Evolutionary conservation across 2,113 vertebrate species (phyloP), one percentile per base, ranked within the genome.

Genomic region (Amia ocellicauda): DNA sequence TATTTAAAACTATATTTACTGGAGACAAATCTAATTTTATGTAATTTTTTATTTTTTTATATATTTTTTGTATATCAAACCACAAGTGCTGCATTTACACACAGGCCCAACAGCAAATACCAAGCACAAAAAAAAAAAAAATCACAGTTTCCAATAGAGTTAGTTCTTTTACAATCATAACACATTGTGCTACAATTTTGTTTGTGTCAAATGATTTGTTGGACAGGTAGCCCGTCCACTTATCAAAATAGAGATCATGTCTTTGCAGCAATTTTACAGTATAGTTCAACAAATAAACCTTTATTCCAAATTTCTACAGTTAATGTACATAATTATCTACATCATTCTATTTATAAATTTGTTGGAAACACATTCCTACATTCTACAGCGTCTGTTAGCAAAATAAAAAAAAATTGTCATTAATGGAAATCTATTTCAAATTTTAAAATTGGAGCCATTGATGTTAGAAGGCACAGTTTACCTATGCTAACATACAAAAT

Each of bases 1-100:
- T 74, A 84, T 88, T 84, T 85, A 87, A 89, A 89, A 85, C 86
- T 90, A 88, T 78, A 52, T 86, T 91, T 88, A 91, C 88, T 89
- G 86, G 88, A 90, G 90, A 91, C 85, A 86, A 85, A 83, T 79
- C 88, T 91, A 91, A 7, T 26, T 47, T 28, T 56, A 56, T 56
- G 8, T n/a, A n/a, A n/a, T n/a, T n/a, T n/a, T 26, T 56, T 19
- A 31, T 56, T 28, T n/a, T n/a, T n/a, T n/a, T 56, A 56, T 56
- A 28, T 56, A 16, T 56, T 56, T 45, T 58, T 80, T 68, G 70
- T 71, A 81, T 80, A 68, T 78, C 79, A 78, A 73, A 76, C 79
- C 78, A 76, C 68, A 62, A 71, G 65, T 78, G 78, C 62, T 76
- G 68, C 74, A 76, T 50, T 47, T 2, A 62, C 54, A 71, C 73